Base-by-base conservation (phyloP, 1,140 invertebrate genomes). In the Heliconius congener region DNA sequence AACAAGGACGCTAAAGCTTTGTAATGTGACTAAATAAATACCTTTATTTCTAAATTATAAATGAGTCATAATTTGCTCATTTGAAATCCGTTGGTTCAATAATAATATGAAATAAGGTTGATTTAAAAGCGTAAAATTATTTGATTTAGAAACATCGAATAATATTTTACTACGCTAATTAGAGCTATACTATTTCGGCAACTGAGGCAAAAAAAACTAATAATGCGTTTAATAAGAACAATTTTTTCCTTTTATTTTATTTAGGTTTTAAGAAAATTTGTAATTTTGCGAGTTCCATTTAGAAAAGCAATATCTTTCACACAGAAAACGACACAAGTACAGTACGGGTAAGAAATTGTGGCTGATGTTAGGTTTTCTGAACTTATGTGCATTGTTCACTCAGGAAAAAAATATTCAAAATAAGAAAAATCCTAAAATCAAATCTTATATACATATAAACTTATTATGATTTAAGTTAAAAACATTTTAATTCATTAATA, bases 21-120 rank as follows among this genome's bases (percentile, higher is more conserved):
- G 57, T 0, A 30, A 27, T 3, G 23, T 5, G 8, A 27, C 23
- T 9, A 18, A 57, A n/a, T 57, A 57, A 3, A 23, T 57, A 66
- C 27, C n/a, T 66, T 3, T 11, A 66, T 66, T 66, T 27, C 19
- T n/a, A 9, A 57, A 57, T 23, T 57, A 57, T 23, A 57, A 57
- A 57, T 57, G 23, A 9, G 55, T 57, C 3, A 57, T 23, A 57
- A 2, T n/a, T 57, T 23, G n/a, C 8, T n/a, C n/a, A n/a, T 57
- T n/a, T 23, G 5, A n/a, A 57, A n/a, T n/a, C 19, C n/a, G 55
- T 23, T 23, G 2, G 5, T 57, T 57, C 8, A 57, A 57, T 66
- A 30, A 77, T 0, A 37, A 37, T 57, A 72, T 34, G 23, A 57
- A 72, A 16, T 55, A 78, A 74, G 73, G n/a, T 55, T 23, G 23